Base-by-base conservation (phyloP, 2,888 invertebrate genomes). In the Thera britannica region DNA sequence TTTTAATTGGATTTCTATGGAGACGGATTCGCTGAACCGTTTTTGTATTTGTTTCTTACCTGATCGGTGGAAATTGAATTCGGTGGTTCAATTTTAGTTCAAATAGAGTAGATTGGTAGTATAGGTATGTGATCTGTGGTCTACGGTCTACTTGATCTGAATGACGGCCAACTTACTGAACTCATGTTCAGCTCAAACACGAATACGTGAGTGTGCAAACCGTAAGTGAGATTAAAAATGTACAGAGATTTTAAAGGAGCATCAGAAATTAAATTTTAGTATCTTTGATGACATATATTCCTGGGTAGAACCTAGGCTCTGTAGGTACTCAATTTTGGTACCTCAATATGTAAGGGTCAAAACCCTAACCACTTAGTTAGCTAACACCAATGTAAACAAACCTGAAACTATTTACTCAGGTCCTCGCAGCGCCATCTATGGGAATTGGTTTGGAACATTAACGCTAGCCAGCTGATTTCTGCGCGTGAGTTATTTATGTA, bases 1-100 rank as follows among this genome's bases (percentile, higher is more conserved):
- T 75, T 75, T 75, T 75, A 75, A 75, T 75, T 73, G 73, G 70
- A 72, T 75, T 72, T 56, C 56, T 56, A 72, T 69, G 36, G 72
- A 44, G 58, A 62, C 67, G 11, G 48, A 62, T 41, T 36, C 59
- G 61, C 52, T 46, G 54, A 12, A 52, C 59, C 65, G 52, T 64
- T 71, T 66, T 72, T 67, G 65, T 63, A 67, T 65, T 69, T 67
- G 59, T 56, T 59, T 69, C 62, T 67, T 68, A 56, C 63, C 58
- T 23, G 58, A 46, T 52, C 61, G 57, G 58, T 65, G 7, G 56
- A 49, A 69, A 67, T 65, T 65, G 49, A 72, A 64, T 71, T 59
- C 41, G 49, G 36, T 67, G 61, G 55, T 69, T 73, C 67, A 51
- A 62, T 71, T 72, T 74, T 60, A 62, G 67, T 34, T 46, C 57